Base-by-base conservation (phyloP, 2,113 vertebrate species). In the Leptobrachium ailaonicum region DNA sequence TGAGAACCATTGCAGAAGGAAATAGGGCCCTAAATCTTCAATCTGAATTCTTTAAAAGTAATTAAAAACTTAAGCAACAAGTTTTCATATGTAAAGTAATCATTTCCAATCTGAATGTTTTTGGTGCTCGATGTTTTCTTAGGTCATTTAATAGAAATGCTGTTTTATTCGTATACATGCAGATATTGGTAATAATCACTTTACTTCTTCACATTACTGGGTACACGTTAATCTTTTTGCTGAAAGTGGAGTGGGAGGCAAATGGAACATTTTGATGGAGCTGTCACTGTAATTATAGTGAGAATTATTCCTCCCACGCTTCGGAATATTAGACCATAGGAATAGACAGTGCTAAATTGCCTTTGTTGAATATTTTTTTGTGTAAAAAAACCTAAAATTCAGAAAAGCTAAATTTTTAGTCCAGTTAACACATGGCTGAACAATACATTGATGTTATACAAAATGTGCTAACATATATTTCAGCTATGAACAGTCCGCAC, bases 201-300 rank as follows among this genome's bases (percentile, higher is more conserved):
- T 66, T 66, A 54, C 50, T 41, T 71, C 67, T 56, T 63, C 42
- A 54, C 69, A 56, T 73, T 66, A 41, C 42, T 74, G 50, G 63
- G 64, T 60, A 80, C 64, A 73, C 62, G 41, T 20, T 60, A 80
- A 58, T 70, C 53, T n/a, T 74, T 80, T 71, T 20, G 14, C 68
- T 80, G 42, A 67, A 58, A 50, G 54, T n/a, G 20, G 78, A 74
- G 78, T 80, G 78, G 78, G 78, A 80, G 42, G 78, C n/a, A 67
- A 68, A 80, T n/a, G 20, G 78, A 80, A 80, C 78, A 80, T 74
- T 74, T 58, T 80, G 71, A 80, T 74, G 58, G 64, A 67, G 63
- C 78, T 80, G 78, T 80, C 78, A 80, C 63, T 11, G 32, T 80
- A 80, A 80, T 80, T 80, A 68, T 60, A 80, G 71, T 74, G 78